These are phyloP conservation scores for Acholoe squamosa DNA, from an alignment of 2,888 invertebrate genomes.

Conservation along the genomic window DNA sequence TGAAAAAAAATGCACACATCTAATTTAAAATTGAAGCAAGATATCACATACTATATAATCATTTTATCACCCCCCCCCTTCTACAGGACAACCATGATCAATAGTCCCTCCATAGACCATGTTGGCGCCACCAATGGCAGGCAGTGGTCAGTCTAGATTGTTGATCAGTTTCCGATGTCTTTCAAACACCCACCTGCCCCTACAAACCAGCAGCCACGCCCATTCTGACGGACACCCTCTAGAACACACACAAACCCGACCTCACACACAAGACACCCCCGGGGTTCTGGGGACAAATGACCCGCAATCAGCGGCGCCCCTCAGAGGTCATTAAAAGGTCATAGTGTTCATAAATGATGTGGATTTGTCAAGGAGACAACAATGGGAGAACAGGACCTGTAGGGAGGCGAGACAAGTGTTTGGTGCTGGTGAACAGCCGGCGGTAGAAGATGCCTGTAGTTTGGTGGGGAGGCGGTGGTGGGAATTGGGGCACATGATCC, in stretches of 20 bases:
- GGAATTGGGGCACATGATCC: too few relatives aligned
- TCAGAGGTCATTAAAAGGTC: slow-evolving; percentile 59
- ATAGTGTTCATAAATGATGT: slow-evolving; percentile 57
- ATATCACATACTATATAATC: too few relatives aligned
- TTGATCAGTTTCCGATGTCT: slow-evolving; percentile 6
- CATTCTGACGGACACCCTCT: too few relatives aligned
- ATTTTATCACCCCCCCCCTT: too few relatives aligned
- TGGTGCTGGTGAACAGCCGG: background rate
- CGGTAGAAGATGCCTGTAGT: background rate
- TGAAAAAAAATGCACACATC: too few relatives aligned
- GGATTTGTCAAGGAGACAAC: slow-evolving; percentile 56
- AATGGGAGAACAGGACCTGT: background rate
- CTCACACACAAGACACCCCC: background rate
- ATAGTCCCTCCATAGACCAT: too few relatives aligned
- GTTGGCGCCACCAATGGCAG: too few relatives aligned
- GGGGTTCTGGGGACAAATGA: slow-evolving; percentile 24
- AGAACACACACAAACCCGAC: background rate
- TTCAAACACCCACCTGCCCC: background rate
- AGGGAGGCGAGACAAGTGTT: background rate
- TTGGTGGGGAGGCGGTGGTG: background rate
- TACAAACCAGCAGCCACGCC: background rate
- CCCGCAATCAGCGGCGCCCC: slow-evolving; percentile 8
- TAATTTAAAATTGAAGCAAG: too few relatives aligned
- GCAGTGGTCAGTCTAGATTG: too few relatives aligned
- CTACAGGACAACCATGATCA: too few relatives aligned